Percentiles rank a stretch among this genome's conserved stretches.
Conservation (phyloP, 35 echinoderm and acorn worm species). For the Stichopus chloronotus region DNA sequence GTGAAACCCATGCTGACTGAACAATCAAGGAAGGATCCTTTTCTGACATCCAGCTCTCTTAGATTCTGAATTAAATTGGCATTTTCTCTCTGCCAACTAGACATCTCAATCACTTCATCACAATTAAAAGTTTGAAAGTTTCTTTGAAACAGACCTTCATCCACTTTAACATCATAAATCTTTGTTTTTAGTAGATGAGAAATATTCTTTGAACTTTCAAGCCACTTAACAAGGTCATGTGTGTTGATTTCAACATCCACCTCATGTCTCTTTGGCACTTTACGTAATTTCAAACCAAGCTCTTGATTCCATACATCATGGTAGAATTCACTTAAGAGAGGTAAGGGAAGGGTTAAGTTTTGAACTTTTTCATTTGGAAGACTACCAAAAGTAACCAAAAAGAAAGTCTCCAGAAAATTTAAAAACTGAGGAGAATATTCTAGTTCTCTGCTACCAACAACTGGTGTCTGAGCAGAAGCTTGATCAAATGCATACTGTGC, state of each 20-base stretch:
- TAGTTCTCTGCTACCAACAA: slow-evolving; percentile 84
- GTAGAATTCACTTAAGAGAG: slow-evolving; percentile 60
- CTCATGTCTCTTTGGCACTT: slow-evolving; percentile 45
- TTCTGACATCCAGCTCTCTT: not conserved
- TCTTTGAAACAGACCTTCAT: slow-evolving; percentile 49
- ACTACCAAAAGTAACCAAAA: slow-evolving; percentile 84
- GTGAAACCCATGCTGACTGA: slow-evolving; percentile 25
- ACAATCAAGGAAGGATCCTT: slow-evolving; percentile 35
- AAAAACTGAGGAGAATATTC: slow-evolving; percentile 74
- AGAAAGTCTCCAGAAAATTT: slow-evolving; percentile 96
- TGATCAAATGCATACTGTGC: slow-evolving; percentile 33
- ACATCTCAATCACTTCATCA: slow-evolving; percentile 41
- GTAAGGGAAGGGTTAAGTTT: slow-evolving; percentile 37
- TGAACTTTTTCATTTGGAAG: slow-evolving; percentile 60
- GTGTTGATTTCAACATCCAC: slow-evolving; percentile 16
- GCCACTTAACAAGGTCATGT: not conserved
- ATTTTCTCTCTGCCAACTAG: not conserved
- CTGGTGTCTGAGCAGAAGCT: not conserved
- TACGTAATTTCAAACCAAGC: slow-evolving; percentile 44
- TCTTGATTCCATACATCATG: slow-evolving; percentile 57
- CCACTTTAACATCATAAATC: not conserved
- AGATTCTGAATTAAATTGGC: not conserved
- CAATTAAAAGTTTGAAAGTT: slow-evolving; percentile 4
- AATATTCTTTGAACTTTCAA: not conserved
- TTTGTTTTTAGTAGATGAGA: not conserved